These are phyloP conservation scores for Bolinopsis microptera DNA, from an alignment of 37 sponge, comb jelly and placozoan genomes.

Conservation along the genomic window DNA sequence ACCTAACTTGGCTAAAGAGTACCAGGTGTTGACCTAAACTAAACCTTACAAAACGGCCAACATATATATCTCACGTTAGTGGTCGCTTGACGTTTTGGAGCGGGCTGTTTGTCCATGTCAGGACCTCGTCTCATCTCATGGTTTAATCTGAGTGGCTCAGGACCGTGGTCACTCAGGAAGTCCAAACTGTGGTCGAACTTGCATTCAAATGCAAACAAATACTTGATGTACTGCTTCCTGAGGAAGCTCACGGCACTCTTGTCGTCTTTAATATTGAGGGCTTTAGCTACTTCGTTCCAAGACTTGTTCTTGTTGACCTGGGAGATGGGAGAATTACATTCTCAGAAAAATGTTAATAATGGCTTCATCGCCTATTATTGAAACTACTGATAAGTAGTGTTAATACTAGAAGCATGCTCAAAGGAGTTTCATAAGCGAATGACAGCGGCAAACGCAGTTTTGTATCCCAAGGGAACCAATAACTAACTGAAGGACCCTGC, in stretches of 20 bases:
- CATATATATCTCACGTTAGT: conserved; percentile 41
- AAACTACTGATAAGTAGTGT: too few relatives aligned
- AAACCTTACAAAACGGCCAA: too few relatives aligned
- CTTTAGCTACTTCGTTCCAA: conserved; percentile 30
- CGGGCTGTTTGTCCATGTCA: background rate
- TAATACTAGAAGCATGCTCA: too few relatives aligned
- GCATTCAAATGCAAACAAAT: conserved; percentile 29
- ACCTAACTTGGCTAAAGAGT: too few relatives aligned
- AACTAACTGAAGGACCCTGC: too few relatives aligned
- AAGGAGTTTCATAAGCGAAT: too few relatives aligned
- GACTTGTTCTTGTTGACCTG: conserved; percentile 34
- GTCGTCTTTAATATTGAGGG: conserved; percentile 27
- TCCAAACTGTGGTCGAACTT: conserved; percentile 47
- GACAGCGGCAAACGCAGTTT: too few relatives aligned
- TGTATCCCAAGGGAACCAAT: too few relatives aligned
- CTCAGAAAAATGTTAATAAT: too few relatives aligned
- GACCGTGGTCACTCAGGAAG: conserved; percentile 3
- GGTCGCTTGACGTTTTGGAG: conserved; percentile 7
- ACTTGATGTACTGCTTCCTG: conserved; percentile 35
- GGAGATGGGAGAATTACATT: too few relatives aligned
- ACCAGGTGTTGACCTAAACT: too few relatives aligned
- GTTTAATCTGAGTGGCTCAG: background rate
- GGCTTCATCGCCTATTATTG: too few relatives aligned
- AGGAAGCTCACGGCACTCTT: conserved; percentile 35
- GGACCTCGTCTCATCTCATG: background rate